Percentiles rank a stretch among this genome's conserved stretches.
Evolutionary conservation across 2,797 vertebrate species (phyloP).

Genomic region (Bryconaethiops microstoma): DNA sequence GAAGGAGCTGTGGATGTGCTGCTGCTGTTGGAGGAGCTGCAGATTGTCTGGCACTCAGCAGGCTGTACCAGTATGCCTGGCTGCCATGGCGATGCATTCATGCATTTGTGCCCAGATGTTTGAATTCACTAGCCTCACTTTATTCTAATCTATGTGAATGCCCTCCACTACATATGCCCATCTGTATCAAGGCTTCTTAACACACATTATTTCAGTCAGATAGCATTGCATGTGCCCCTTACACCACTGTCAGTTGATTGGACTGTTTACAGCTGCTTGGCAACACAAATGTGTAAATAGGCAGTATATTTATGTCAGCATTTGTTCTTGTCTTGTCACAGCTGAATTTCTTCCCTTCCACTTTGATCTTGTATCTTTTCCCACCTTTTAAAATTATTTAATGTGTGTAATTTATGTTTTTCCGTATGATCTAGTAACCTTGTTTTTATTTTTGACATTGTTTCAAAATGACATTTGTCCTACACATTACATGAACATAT

Average conservation of each 20-base stretch:
- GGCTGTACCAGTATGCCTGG: constrained; percentile 65
- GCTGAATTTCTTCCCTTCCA: neutral
- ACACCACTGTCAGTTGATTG: neutral
- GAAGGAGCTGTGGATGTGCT: neutral
- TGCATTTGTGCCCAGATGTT: constrained; percentile 71
- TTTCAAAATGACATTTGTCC: too few relatives aligned
- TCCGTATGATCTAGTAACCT: neutral
- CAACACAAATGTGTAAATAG: constrained; percentile 6
- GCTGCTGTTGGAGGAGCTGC: constrained; percentile 2
- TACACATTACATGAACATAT: too few relatives aligned
- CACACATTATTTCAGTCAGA: constrained; percentile 52
- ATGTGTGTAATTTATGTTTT: neutral
- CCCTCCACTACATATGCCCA: constrained; percentile 59
- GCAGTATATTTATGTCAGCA: constrained; percentile 3
- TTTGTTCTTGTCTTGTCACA: constrained; percentile 8
- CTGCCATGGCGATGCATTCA: constrained; percentile 62
- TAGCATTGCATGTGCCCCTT: too few relatives aligned
- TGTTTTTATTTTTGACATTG: too few relatives aligned
- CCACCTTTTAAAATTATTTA: neutral
- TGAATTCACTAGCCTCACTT: constrained; percentile 65
- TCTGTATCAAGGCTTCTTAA: constrained; percentile 56
- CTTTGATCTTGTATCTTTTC: neutral
- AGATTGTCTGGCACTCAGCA: constrained; percentile 53
- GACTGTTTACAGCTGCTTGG: constrained; percentile 6
- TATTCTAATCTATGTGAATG: constrained; percentile 65